These are phyloP conservation scores for Calyptommatus sinebrachiatus DNA, from an alignment of 2,113 vertebrate genomes.

Conservation along the genomic window DNA sequence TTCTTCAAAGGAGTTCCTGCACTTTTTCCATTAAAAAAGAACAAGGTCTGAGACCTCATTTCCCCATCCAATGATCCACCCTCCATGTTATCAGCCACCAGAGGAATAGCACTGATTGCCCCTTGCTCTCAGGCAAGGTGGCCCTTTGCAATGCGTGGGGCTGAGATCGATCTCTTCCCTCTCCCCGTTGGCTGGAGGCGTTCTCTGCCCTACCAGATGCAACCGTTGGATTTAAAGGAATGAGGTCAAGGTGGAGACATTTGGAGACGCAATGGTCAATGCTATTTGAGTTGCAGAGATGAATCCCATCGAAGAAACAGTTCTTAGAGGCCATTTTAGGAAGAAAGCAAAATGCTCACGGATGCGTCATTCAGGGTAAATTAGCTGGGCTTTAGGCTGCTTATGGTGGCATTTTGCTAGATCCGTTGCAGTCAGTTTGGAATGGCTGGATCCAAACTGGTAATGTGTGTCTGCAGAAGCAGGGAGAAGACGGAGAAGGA, in stretches of 20 bases:
- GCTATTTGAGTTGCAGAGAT: not conserved
- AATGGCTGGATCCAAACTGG: no score
- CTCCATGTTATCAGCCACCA: not conserved
- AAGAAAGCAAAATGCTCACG: no score
- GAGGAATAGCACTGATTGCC: not conserved
- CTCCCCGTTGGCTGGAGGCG: not conserved
- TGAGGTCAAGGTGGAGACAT: not conserved
- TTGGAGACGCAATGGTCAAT: not conserved
- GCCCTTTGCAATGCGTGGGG: not conserved
- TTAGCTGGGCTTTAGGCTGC: no score
- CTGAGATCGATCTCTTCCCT: not conserved
- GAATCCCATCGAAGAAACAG: no score
- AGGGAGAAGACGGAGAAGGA: not conserved
- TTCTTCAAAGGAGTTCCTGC: not conserved
- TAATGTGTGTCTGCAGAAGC: no score
- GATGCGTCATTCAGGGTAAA: no score
- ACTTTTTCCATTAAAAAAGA: not conserved
- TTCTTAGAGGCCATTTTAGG: not conserved
- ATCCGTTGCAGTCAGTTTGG: no score
- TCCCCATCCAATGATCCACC: not conserved
- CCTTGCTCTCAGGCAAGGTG: not conserved
- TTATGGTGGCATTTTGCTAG: no score
- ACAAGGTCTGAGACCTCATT: not conserved
- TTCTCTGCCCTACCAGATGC: not conserved
- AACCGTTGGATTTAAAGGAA: not conserved